phyloP scores from a whole-genome alignment of 1,140 invertebrate species.

The Homalodisca vitripennis region DNA sequence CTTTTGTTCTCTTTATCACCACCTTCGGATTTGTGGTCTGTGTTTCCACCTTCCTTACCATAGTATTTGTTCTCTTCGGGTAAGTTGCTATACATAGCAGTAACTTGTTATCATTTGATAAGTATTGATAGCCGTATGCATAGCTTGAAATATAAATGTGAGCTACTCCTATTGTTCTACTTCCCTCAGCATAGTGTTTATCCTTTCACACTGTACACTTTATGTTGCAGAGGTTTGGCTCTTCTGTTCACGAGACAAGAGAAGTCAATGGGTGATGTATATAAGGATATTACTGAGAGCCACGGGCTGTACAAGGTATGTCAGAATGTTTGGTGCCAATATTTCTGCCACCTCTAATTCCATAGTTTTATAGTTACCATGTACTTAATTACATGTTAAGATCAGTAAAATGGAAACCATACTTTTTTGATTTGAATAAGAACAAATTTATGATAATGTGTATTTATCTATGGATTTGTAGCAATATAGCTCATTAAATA shows the following conservation, averaged over 20 bases:
- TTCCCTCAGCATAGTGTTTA: not conserved
- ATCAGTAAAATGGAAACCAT: no score
- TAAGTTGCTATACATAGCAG: slow-evolving; percentile 26
- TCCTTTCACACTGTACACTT: not conserved
- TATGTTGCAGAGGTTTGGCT: not conserved
- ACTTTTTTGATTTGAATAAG: no score
- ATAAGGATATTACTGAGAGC: no score
- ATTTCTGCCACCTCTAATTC: no score
- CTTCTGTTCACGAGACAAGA: not conserved
- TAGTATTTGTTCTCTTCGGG: slow-evolving; percentile 35
- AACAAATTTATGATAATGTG: no score
- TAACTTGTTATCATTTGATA: not conserved
- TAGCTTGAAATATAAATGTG: not conserved
- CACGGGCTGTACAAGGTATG: no score
- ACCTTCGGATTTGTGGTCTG: slow-evolving; percentile 37
- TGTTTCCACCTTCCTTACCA: slow-evolving; percentile 20
- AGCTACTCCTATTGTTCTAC: not conserved
- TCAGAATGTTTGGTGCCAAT: no score
- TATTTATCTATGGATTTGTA: no score
- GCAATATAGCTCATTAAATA: no score
- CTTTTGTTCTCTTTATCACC: slow-evolving; percentile 33
- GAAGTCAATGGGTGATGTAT: no score
- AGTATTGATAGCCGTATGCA: not conserved
- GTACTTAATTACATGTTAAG: no score
- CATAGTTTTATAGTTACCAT: no score